phyloP scores from a whole-genome alignment of 2,888 invertebrate species.

The Archips xylosteana region DNA sequence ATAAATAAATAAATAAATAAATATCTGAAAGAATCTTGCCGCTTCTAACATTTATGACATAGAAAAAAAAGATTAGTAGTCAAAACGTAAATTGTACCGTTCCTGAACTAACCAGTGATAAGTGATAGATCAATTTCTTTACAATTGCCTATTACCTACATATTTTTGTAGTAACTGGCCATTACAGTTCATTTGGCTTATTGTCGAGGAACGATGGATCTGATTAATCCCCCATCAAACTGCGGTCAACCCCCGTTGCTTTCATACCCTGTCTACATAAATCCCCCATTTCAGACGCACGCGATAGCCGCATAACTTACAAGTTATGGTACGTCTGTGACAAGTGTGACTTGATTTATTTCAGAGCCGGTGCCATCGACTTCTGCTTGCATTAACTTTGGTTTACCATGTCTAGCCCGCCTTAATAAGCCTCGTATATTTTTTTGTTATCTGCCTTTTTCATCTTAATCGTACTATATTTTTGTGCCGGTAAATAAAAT shows the following conservation, averaged over 20 bases:
- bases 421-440: background rate
- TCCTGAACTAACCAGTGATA: too few relatives aligned
- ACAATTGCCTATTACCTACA: background rate
- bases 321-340: conserved; percentile 66
- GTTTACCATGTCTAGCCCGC: conserved; percentile 22
- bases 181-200: conserved; percentile 8
- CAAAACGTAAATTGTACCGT: too few relatives aligned
- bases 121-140: background rate
- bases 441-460: background rate
- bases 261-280: conserved; percentile 47
- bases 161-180: background rate
- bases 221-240: conserved; percentile 40
- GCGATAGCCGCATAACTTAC: conserved; percentile 65
- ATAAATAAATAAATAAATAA: too few relatives aligned
- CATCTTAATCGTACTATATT: too few relatives aligned
- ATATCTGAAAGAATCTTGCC: too few relatives aligned
- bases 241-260: conserved; percentile 46
- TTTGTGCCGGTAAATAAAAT: too few relatives aligned
- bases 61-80: too few relatives aligned
- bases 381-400: conserved; percentile 38
- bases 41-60: too few relatives aligned
- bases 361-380: conserved; percentile 48
- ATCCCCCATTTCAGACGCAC: conserved; percentile 48
- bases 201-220: conserved; percentile 12
- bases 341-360: conserved; percentile 72